These are phyloP conservation scores for Scolopax mira DNA, from an alignment of 2,113 vertebrate genomes.

Conservation along the genomic window DNA sequence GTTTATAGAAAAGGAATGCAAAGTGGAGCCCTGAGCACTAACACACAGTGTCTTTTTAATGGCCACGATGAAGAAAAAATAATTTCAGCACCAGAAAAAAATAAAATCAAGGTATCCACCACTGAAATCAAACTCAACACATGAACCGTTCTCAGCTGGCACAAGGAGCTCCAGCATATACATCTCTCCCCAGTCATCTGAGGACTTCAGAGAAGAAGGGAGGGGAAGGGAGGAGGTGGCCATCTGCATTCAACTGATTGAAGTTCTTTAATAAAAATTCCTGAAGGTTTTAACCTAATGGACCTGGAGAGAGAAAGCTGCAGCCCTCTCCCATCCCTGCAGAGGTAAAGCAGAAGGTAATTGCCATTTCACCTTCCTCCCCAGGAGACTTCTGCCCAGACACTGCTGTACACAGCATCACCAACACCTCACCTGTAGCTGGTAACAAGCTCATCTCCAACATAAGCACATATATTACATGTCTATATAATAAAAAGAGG, in stretches of 20 bases:
- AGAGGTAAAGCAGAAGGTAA: neutral
- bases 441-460: neutral
- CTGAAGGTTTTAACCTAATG: neutral
- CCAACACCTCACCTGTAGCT: neutral
- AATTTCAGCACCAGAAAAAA: neutral
- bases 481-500: neutral
- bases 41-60: neutral
- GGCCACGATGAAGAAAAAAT: neutral
- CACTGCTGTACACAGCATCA: neutral
- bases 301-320: neutral
- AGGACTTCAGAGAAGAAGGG: neutral
- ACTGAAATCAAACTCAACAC: neutral
- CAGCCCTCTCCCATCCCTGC: neutral
- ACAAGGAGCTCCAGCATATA: neutral
- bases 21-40: neutral
- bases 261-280: neutral
- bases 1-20: neutral
- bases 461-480: neutral
- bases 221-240: neutral
- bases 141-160: neutral
- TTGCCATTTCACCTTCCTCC: neutral
- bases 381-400: accelerated
- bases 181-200: neutral
- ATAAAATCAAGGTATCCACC: neutral
- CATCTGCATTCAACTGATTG: neutral